phyloP scores from a whole-genome alignment of 2,888 invertebrate genomes.

The Physocephala rufipes region DNA sequence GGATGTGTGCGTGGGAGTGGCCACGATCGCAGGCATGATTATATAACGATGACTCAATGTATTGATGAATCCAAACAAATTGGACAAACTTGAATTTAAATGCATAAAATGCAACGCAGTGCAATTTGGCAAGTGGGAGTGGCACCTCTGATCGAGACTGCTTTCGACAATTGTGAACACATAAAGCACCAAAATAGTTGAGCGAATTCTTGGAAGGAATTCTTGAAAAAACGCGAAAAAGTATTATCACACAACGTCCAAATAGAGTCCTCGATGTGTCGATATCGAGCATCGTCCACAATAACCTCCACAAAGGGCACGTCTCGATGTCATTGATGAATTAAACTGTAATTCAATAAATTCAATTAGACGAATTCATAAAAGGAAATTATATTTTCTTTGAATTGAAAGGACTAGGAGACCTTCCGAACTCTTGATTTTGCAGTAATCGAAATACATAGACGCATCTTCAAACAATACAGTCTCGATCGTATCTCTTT shows the following conservation, averaged over 20 bases:
- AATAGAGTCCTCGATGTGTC: conserved; percentile 57
- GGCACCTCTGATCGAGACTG: neutral
- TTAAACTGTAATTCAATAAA: conserved; percentile 66
- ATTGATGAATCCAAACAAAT: neutral
- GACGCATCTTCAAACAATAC: too few relatives aligned
- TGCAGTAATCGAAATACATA: too few relatives aligned
- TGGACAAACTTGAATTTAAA: conserved; percentile 41
- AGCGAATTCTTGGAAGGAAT: conserved; percentile 19
- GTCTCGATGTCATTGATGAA: conserved; percentile 65
- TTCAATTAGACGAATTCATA: neutral
- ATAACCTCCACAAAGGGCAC: conserved; percentile 78
- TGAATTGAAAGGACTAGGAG: too few relatives aligned
- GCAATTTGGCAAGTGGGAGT: conserved; percentile 17
- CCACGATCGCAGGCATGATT: neutral
- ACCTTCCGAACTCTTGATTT: too few relatives aligned
- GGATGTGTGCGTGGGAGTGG: neutral
- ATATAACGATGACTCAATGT: neutral
- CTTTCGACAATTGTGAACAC: conserved; percentile 36
- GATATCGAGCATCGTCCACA: conserved; percentile 73
- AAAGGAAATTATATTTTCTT: too few relatives aligned
- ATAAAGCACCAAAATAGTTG: conserved; percentile 44
- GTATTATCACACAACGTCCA: conserved; percentile 69
- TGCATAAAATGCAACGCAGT: conserved; percentile 47
- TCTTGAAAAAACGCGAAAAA: neutral
- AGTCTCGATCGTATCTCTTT: too few relatives aligned